Evolutionary conservation across 64 coral and sea anemone genomes (phyloP).

Genomic region (Montipora capricornis): DNA sequence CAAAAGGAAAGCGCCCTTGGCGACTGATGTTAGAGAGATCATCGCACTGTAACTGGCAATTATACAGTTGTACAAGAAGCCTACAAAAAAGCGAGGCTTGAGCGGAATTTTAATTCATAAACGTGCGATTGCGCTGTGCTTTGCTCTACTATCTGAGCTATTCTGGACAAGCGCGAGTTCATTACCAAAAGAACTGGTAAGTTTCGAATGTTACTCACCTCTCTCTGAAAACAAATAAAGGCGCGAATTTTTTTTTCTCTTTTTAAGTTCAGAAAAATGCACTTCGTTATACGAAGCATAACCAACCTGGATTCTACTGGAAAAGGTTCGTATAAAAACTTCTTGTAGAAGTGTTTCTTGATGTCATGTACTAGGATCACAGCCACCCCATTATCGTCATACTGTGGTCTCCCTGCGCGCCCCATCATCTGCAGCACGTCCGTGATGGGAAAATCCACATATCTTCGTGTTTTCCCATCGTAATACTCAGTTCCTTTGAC

Average conservation of each 20-base stretch:
- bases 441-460: constrained; percentile 98
- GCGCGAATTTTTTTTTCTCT: background rate
- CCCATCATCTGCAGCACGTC: constrained; percentile 99
- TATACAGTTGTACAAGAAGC: too few relatives aligned
- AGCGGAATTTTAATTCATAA: too few relatives aligned
- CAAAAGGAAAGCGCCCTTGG: too few relatives aligned
- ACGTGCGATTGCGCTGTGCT: too few relatives aligned
- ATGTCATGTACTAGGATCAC: constrained; percentile 97
- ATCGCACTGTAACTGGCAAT: too few relatives aligned
- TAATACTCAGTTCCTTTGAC: constrained; percentile 99
- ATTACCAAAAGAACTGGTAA: too few relatives aligned
- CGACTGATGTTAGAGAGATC: too few relatives aligned
- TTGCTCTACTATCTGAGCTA: too few relatives aligned
- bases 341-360: constrained; percentile 99
- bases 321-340: constrained; percentile 98
- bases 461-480: constrained; percentile 93
- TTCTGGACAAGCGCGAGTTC: too few relatives aligned
- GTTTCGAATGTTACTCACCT: too few relatives aligned
- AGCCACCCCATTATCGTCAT: constrained; percentile 92
- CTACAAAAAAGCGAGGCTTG: too few relatives aligned
- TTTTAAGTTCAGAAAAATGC: background rate
- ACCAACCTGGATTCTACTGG: constrained; percentile 96
- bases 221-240: background rate
- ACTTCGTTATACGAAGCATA: background rate
- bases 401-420: constrained; percentile 95